Evolutionary conservation across 2,113 vertebrate genomes (phyloP), one percentile per base, ranked within the genome.

Genomic region (Bujurquina vittata): DNA sequence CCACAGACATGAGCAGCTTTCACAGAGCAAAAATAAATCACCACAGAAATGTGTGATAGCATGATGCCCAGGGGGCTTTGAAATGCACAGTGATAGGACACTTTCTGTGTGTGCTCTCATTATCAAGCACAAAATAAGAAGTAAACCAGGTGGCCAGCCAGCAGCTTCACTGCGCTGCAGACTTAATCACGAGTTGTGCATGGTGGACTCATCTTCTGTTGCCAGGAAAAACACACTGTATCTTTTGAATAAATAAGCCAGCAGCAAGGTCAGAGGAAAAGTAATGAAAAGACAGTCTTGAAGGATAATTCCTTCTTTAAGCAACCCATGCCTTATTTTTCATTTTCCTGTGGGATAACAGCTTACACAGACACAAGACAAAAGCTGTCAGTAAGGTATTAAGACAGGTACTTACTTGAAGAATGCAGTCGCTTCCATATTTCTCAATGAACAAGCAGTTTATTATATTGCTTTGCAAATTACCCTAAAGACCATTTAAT

Each of bases 21-120:
- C 81, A 89, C 77, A 86, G 72, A 84, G 83, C 63, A 67, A 84
- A 86, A 93, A 91, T 91, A 92, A 89, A 94, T 92, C 88, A 91
- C 60, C 84, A 82, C 52, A 81, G 61, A 90, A 91, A 90, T 81
- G 57, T 89, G 81, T 67, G 88, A 88, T 89, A 86, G 78, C 72
- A 37, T 73, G 58, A 81, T 73, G 83, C 85, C 86, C 72, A 7
- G 4, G 26, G 90, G 91, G 85, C 43, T 76, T 82, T 86, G 63
- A 78, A 75, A 83, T 26, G 29, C 75, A 3, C 20, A 63, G 65
- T 58, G 88, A 90, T 81, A 55, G 87, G 85, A 90, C 33, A 79
- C 81, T 89, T 88, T 61, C 82, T 63, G 72, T 40, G 52, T 84
- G 55, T 46, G 22, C 78, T 84, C 79, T 90, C 83, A 91, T 92